A percentile compares a stretch with the other conserved stretches of the same genome.
Conservation (phyloP, 2,113 vertebrate species). For the Heterotilapia buettikoferi region DNA sequence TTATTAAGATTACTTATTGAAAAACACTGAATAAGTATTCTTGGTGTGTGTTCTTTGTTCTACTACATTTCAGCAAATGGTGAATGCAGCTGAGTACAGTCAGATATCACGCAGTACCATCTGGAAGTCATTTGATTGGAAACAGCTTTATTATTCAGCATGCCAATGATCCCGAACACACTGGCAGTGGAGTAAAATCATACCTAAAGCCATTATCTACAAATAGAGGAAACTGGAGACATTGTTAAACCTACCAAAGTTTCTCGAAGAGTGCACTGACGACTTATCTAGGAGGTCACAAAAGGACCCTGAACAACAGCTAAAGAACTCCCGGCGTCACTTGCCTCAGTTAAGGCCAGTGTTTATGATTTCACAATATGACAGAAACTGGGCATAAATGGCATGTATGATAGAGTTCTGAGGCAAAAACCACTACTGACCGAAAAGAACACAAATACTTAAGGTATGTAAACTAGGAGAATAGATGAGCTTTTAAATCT, state of each 20-base stretch:
- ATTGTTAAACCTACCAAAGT: too few relatives aligned
- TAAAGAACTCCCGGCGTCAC: background rate
- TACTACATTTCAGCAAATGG: background rate
- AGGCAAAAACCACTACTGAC: rapidly evolving
- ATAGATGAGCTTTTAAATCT: background rate
- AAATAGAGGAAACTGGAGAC: background rate
- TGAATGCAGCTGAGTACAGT: background rate
- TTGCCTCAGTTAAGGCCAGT: rapidly evolving
- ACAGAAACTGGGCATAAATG: background rate
- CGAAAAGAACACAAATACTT: background rate
- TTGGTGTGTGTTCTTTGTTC: background rate
- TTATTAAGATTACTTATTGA: background rate
- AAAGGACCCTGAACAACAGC: background rate
- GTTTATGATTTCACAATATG: background rate
- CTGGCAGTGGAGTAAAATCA: rapidly evolving
- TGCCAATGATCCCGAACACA: rapidly evolving
- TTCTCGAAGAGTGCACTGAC: rapidly evolving
- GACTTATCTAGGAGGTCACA: rapidly evolving
- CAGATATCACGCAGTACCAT: background rate
- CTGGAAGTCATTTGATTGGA: background rate
- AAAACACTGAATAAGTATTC: background rate
- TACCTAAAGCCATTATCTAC: background rate
- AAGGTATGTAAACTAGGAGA: background rate
- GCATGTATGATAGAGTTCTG: rapidly evolving
- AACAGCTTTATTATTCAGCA: background rate